phyloP scores from a whole-genome alignment of 2,797 vertebrate genomes.

The Macrochelys suwanniensis region DNA sequence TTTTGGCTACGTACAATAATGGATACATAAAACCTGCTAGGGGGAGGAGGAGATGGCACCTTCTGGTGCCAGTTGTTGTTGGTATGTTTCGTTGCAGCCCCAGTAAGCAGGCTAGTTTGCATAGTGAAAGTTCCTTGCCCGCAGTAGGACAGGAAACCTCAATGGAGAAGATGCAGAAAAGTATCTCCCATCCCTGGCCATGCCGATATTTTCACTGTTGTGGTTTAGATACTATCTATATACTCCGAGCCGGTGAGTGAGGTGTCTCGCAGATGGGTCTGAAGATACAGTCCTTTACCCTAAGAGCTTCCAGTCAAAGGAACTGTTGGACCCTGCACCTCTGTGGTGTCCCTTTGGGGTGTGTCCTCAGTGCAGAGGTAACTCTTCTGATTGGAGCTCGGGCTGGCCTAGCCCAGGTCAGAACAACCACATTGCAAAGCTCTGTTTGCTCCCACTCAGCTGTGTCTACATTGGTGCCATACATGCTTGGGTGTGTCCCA shows the following conservation, averaged over 20 bases:
- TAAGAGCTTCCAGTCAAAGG: not conserved
- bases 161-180: not conserved
- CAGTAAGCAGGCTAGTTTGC: not conserved
- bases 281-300: not conserved
- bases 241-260: not conserved
- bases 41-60: not conserved
- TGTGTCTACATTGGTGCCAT: not conserved
- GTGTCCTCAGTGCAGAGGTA: not conserved
- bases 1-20: not conserved
- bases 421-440: not conserved
- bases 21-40: fast-evolving
- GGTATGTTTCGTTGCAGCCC: not conserved
- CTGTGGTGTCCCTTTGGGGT: not conserved
- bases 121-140: not conserved
- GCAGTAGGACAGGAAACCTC: not conserved
- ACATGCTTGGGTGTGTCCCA: not conserved
- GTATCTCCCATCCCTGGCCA: fast-evolving
- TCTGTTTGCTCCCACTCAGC: not conserved
- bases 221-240: not conserved
- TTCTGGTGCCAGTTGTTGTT: not conserved
- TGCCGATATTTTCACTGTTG: not conserved
- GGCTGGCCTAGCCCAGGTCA: not conserved
- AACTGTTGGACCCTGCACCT: not conserved
- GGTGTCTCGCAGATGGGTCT: not conserved
- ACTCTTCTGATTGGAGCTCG: not conserved